These are phyloP conservation scores for Ostrea edulis DNA, from an alignment of 1,140 invertebrate genomes.

Conservation along the genomic window DNA sequence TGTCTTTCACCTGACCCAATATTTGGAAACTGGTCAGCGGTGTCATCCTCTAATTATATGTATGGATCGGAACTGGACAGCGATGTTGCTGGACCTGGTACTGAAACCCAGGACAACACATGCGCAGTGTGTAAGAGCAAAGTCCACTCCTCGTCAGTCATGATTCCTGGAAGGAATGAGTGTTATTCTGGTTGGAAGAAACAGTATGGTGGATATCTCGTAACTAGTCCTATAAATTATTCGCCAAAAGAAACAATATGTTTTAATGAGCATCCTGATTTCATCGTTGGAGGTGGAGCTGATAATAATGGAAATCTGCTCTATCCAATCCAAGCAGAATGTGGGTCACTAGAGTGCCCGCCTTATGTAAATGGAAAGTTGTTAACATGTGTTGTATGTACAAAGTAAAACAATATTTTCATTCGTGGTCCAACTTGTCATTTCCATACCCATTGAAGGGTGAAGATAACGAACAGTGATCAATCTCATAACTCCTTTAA, in stretches of 20 bases:
- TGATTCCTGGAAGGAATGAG: conserved; percentile 57
- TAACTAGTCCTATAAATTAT: conserved; percentile 45
- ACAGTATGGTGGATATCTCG: conserved; percentile 60
- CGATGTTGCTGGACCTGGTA: neutral
- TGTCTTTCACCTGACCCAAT: conserved; percentile 54
- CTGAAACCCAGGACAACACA: conserved; percentile 44
- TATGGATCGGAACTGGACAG: conserved; percentile 8
- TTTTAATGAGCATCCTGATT: conserved; percentile 57
- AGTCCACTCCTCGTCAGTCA: conserved; percentile 44
- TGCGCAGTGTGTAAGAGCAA: conserved; percentile 59
- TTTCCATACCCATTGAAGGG: too few species aligned
- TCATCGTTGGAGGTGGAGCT: neutral
- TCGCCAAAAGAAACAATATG: conserved; percentile 50
- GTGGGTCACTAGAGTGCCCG: conserved; percentile 62
- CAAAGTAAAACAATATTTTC: conserved; percentile 50
- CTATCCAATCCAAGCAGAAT: conserved; percentile 46
- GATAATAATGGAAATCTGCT: conserved; percentile 56
- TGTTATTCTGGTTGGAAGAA: conserved; percentile 57
- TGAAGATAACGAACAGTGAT: too few species aligned
- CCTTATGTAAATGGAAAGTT: conserved; percentile 53
- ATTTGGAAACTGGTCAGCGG: conserved; percentile 28
- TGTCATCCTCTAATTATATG: neutral
- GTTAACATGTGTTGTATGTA: conserved; percentile 63
- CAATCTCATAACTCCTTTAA: too few species aligned
- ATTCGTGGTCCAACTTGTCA: neutral